A percentile compares a stretch with the other conserved stretches of the same genome.
Conservation (phyloP, 2,797 vertebrate species). For the Amniataba percoides region DNA sequence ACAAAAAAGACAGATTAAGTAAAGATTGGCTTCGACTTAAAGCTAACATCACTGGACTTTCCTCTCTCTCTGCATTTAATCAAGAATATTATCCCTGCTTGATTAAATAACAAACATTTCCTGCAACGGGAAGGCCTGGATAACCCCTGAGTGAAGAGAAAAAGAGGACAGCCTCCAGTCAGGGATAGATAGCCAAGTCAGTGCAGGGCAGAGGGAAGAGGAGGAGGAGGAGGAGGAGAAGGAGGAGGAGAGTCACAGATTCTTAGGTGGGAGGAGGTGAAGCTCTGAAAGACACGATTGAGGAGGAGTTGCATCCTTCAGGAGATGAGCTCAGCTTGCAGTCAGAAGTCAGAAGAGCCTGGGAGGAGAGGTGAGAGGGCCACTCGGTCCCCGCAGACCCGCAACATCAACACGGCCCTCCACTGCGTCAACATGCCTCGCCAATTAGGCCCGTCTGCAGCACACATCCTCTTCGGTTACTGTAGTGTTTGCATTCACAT, state of each 20-base stretch:
- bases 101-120: slow-evolving; percentile 71
- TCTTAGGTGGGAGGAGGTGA: slow-evolving; percentile 29
- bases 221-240: slow-evolving; percentile 1
- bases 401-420: slow-evolving; percentile 51
- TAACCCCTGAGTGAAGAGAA: slow-evolving; percentile 44
- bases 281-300: slow-evolving; percentile 56
- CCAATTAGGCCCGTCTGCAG: slow-evolving; percentile 34
- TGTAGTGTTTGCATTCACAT: background rate
- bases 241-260: slow-evolving; percentile 21
- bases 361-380: slow-evolving; percentile 45
- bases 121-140: slow-evolving; percentile 58
- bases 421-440: slow-evolving; percentile 58
- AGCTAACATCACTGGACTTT: slow-evolving; percentile 32
- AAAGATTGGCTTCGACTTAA: slow-evolving; percentile 9
- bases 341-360: slow-evolving; percentile 17
- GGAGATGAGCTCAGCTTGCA: slow-evolving; percentile 52
- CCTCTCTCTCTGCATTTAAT: slow-evolving; percentile 50
- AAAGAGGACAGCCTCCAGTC: slow-evolving; percentile 42
- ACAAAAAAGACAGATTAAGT: slow-evolving; percentile 23
- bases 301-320: slow-evolving; percentile 51
- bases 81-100: slow-evolving; percentile 44
- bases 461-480: slow-evolving; percentile 26
- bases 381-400: slow-evolving; percentile 59
- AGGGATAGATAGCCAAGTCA: slow-evolving; percentile 29
- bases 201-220: slow-evolving; percentile 16